Evolutionary conservation across 2,113 vertebrate genomes (phyloP).

Genomic region (Danionella cerebrum): DNA sequence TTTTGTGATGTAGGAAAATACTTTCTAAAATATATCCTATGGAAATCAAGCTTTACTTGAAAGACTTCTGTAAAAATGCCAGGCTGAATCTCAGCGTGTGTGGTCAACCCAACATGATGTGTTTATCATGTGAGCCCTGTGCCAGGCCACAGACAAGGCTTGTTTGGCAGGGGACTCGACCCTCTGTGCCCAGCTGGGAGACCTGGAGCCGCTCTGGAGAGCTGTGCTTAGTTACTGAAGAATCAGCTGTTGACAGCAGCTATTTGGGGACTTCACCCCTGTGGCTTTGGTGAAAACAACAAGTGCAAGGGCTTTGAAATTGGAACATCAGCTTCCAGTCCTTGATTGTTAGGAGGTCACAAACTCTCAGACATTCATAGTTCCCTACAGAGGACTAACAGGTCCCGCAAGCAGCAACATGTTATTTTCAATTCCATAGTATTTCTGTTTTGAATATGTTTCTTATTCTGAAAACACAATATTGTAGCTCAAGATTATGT

Average conservation of each 20-base stretch:
- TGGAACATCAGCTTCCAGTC: neutral
- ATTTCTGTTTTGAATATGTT: too few relatives aligned
- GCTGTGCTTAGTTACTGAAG: constrained; percentile 30
- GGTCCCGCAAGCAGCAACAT: too few relatives aligned
- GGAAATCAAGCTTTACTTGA: neutral
- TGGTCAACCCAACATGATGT: constrained; percentile 19
- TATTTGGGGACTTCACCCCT: constrained; percentile 23
- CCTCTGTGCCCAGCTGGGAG: constrained; percentile 23
- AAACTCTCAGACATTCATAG: neutral
- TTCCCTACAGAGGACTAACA: neutral
- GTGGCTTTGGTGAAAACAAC: constrained; percentile 14
- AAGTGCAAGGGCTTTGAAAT: neutral
- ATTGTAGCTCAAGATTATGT: too few relatives aligned
- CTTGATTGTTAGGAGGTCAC: neutral
- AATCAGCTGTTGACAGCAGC: constrained; percentile 30
- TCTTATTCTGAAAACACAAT: too few relatives aligned
- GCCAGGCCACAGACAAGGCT: constrained; percentile 22
- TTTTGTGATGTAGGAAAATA: too few relatives aligned
- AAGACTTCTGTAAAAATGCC: neutral
- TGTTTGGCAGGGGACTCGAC: constrained; percentile 28
- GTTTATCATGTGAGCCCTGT: constrained; percentile 23
- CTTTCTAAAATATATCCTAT: too few relatives aligned
- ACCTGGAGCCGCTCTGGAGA: constrained; percentile 5
- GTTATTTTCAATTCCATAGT: too few relatives aligned
- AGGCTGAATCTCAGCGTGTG: constrained; percentile 7